phyloP scores from a whole-genome alignment of 2,888 invertebrate genomes.

The Ennomos erosarius region DNA sequence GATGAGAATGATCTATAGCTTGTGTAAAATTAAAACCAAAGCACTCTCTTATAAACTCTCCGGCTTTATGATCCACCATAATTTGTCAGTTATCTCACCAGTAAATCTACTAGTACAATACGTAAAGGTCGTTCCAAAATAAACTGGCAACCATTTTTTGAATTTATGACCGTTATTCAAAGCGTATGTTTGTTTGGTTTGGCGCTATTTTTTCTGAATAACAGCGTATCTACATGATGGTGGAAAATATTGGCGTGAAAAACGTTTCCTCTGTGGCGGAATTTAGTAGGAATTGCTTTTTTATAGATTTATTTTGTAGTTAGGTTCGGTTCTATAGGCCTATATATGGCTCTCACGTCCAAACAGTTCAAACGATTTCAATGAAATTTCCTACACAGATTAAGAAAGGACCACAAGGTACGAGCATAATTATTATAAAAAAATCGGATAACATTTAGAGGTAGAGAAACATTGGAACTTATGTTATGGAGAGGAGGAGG shows the following conservation, averaged over 20 bases:
- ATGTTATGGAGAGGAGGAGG: too few relatives aligned
- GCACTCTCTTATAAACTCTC: too few relatives aligned
- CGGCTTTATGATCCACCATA: too few relatives aligned
- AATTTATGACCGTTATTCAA: constrained; percentile 23
- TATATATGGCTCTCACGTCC: too few relatives aligned
- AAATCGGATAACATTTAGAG: too few relatives aligned
- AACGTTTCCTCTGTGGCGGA: background rate
- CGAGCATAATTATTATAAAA: too few relatives aligned
- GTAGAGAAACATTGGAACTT: too few relatives aligned
- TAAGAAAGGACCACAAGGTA: too few relatives aligned
- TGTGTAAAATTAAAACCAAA: too few relatives aligned
- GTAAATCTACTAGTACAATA: constrained; percentile 10
- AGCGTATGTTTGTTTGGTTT: constrained; percentile 23
- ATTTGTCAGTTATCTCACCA: constrained; percentile 4
- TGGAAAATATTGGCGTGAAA: constrained; percentile 11
- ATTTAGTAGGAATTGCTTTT: background rate
- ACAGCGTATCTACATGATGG: constrained; percentile 9
- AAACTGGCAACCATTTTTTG: constrained; percentile 13
- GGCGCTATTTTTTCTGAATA: constrained; percentile 11
- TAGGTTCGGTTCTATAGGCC: background rate
- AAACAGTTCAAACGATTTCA: too few relatives aligned
- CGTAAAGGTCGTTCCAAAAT: constrained; percentile 7
- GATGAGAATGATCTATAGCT: too few relatives aligned
- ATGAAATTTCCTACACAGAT: too few relatives aligned
- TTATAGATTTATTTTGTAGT: background rate